Base-by-base conservation (phyloP, 2,888 invertebrate genomes). In the Leucophenga maculata region DNA sequence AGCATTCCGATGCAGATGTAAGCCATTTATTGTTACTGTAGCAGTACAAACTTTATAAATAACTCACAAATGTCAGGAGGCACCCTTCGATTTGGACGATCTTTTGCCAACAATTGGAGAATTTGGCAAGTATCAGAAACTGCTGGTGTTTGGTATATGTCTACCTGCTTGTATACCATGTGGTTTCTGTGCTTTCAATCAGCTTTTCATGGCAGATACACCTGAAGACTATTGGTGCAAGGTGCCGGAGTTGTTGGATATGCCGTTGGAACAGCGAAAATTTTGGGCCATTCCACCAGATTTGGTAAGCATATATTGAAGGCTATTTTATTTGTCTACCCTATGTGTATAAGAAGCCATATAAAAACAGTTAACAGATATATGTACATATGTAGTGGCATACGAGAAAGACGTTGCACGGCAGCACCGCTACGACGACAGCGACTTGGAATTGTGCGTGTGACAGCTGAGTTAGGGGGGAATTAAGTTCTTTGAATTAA, bases 181-280 rank as follows among this genome's bases (percentile, higher is more conserved):
- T 83, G 96, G 96, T 39, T 97, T 96, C 89, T 94, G 95, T 88
- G 96, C 96, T 4, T 96, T 97, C 89, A 97, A 96, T 89, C 97
- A 97, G 89, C 91, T 97, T 48, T 97, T 97, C 89, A 96, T 97
- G 94, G 92, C 96, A n/a, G 94, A 95, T 80, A 92, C 93, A 46
- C 97, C 97, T 0, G 92, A 93, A 48, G 92, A 93, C 55, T 94
- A 96, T 89, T 96, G 96, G 95, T 97, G 97, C 85, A 90, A 88
- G 72, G 91, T 95, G 26, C 94, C 94, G 0, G 92, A 93, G 76
- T 88, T 96, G 69, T 86, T 89, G 66, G 82, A 87, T 76, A 86
- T 93, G 64, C 90, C 92, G 6, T 85, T 89, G 74, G 90, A 91
- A 67, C 89, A 92, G 82, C 89, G 93, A 69, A 92, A 91, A 88